Evolutionary conservation across 2,797 vertebrate genomes (phyloP).

Genomic region (Pseudochromis fuscus): DNA sequence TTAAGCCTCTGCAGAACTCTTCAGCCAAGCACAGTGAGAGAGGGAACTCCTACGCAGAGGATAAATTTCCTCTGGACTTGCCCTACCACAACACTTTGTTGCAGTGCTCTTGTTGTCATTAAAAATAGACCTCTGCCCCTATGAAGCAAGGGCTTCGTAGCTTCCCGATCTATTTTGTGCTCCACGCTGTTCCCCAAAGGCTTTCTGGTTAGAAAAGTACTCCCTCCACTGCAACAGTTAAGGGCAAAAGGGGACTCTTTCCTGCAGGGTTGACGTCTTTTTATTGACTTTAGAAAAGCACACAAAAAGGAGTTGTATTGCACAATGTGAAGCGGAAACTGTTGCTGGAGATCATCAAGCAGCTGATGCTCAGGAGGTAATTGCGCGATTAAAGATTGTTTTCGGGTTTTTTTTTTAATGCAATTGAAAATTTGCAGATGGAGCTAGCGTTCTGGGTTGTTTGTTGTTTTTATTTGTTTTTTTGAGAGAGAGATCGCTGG

Average conservation of each 20-base stretch:
- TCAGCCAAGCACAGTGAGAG: slow-evolving; percentile 26
- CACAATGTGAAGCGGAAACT: slow-evolving; percentile 44
- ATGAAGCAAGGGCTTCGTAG: slow-evolving; percentile 52
- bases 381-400: slow-evolving; percentile 29
- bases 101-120: slow-evolving; percentile 77
- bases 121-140: slow-evolving; percentile 81
- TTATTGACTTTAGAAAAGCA: slow-evolving; percentile 69
- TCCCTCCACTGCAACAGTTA: slow-evolving; percentile 52
- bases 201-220: slow-evolving; percentile 53
- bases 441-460: slow-evolving; percentile 10
- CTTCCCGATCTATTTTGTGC: slow-evolving; percentile 70
- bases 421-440: slow-evolving; percentile 1
- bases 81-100: slow-evolving; percentile 53
- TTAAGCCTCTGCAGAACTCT: slow-evolving; percentile 42
- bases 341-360: slow-evolving; percentile 48
- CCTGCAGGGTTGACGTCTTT: slow-evolving; percentile 55
- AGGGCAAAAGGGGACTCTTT: slow-evolving; percentile 59
- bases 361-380: slow-evolving; percentile 56
- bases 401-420: slow-evolving; percentile 29
- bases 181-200: slow-evolving; percentile 56
- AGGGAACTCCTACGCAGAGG: slow-evolving; percentile 67
- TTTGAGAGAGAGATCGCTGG: neutral
- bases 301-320: slow-evolving; percentile 30
- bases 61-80: slow-evolving; percentile 66
- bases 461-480: too few species aligned